phyloP scores from a whole-genome alignment of 2,888 invertebrate genomes.

The Schizotus pectinicornis region DNA sequence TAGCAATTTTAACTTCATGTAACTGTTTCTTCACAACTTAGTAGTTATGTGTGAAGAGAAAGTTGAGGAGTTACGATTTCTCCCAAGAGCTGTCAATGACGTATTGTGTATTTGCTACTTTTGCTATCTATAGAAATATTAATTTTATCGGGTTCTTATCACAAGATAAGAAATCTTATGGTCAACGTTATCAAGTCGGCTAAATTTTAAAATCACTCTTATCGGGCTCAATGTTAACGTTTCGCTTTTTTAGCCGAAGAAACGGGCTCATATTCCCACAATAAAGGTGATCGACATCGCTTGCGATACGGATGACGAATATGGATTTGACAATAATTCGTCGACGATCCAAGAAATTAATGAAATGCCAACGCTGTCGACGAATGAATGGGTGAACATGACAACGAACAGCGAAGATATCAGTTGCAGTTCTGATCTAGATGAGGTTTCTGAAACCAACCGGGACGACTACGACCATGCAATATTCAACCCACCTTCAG shows the following conservation, averaged over 20 bases:
- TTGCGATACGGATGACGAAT: slow-evolving; percentile 47
- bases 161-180: too few species aligned
- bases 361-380: slow-evolving; percentile 16
- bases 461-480: slow-evolving; percentile 67
- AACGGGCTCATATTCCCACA: slow-evolving; percentile 34
- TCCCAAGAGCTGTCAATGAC: too few species aligned
- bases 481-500: slow-evolving; percentile 68
- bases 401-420: slow-evolving; percentile 87
- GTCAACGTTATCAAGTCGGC: too few species aligned
- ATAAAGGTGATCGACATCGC: slow-evolving; percentile 43
- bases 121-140: too few species aligned
- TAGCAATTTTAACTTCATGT: too few species aligned
- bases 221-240: not conserved
- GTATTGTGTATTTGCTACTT: too few species aligned
- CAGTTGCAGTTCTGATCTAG: slow-evolving; percentile 72
- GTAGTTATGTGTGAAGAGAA: too few species aligned
- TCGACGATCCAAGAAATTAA: slow-evolving; percentile 5
- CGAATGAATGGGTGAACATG: slow-evolving; percentile 87
- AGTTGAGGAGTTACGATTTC: too few species aligned
- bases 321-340: slow-evolving; percentile 10
- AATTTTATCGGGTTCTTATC: too few species aligned
- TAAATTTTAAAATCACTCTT: too few species aligned
- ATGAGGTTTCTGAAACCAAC: slow-evolving; percentile 56
- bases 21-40: too few species aligned
- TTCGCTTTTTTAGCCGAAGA: slow-evolving; percentile 3